Base-by-base conservation (phyloP, 1,140 invertebrate species). In the Drosophila albomicans region DNA sequence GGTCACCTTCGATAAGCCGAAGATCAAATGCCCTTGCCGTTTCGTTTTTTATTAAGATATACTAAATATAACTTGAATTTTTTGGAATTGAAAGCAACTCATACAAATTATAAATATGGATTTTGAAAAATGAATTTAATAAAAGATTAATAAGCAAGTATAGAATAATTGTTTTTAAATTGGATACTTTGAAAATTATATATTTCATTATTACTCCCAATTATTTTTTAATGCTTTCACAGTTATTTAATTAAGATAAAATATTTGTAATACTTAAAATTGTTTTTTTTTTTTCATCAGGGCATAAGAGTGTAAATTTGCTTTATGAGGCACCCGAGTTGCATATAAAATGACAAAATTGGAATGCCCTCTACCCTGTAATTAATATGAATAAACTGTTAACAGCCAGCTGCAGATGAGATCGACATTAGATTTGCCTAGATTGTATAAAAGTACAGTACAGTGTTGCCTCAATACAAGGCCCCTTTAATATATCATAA, bases 351-450 rank as follows among this genome's bases (percentile, higher is more conserved):
- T 43, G 41, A 43, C 41, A 43, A 43, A 43, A 43, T 43, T 43
- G 41, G 3, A 43, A 43, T 43, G 41, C 41, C 41, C 41, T 5
- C 41, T 43, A 43, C 41, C 41, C 41, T 43, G 41, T 43, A 43
- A 43, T 43, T 43, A 43, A 43, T 11, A 49, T 49, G 20, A 49
- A 49, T 49, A 28, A 45, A 46, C 8, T 16, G 56, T 13, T 79
- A 74, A 74, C 66, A 69, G 61, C 58, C 78, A 81, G 78, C 78
- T 81, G 78, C 78, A 76, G 78, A 79, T 81, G 72, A 61, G 70
- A 69, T 78, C 61, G 41, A 35, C 64, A 38, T 58, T 62, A 56
- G 62, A 63, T 58, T 57, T 51, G 49, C 30, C 46, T 5, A 49
- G 20, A 49, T 49, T 49, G 8, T 10, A 49, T 25, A 25, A 5